Evolutionary conservation across 2,797 vertebrate species (phyloP).

Genomic region (Bovichtus variegatus): DNA sequence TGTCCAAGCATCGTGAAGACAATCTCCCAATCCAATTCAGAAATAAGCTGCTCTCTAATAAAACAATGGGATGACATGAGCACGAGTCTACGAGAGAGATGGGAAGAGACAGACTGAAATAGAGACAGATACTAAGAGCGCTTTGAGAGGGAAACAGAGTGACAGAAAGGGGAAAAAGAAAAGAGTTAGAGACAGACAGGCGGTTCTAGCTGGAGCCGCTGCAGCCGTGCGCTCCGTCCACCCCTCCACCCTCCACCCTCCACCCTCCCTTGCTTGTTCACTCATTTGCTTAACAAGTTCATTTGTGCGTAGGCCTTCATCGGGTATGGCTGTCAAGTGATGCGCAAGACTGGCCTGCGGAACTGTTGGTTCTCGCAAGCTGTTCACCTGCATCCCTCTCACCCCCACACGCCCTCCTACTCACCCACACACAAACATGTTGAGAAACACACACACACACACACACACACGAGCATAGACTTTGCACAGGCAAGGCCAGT

Average conservation of each 20-base stretch:
- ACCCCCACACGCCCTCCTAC: conserved; percentile 13
- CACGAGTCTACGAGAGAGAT: background rate
- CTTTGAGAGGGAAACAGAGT: conserved; percentile 31
- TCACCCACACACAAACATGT: background rate
- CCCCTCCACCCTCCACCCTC: background rate
- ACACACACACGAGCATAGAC: conserved; percentile 8
- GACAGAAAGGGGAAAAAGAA: conserved; percentile 14
- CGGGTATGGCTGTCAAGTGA: conserved; percentile 81
- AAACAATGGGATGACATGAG: conserved; percentile 62
- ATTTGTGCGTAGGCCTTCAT: conserved; percentile 81
- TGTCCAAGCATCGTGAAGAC: conserved; percentile 41
- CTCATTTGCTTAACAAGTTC: conserved; percentile 82
- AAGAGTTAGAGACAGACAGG: conserved; percentile 46
- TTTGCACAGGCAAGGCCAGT: conserved; percentile 18
- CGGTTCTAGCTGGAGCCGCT: conserved; percentile 50
- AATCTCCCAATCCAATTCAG: conserved; percentile 63
- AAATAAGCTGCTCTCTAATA: conserved; percentile 58
- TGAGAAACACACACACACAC: background rate
- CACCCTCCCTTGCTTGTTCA: conserved; percentile 54
- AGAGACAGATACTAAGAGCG: conserved; percentile 33
- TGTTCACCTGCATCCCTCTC: conserved; percentile 82
- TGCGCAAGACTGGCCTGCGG: conserved; percentile 81
- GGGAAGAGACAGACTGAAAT: conserved; percentile 51
- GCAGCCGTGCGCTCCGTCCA: conserved; percentile 25
- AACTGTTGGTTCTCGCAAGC: conserved; percentile 82